These are phyloP conservation scores for Enteromius afrohamiltoni DNA, from an alignment of 2,797 vertebrate genomes.

Conservation along the genomic window DNA sequence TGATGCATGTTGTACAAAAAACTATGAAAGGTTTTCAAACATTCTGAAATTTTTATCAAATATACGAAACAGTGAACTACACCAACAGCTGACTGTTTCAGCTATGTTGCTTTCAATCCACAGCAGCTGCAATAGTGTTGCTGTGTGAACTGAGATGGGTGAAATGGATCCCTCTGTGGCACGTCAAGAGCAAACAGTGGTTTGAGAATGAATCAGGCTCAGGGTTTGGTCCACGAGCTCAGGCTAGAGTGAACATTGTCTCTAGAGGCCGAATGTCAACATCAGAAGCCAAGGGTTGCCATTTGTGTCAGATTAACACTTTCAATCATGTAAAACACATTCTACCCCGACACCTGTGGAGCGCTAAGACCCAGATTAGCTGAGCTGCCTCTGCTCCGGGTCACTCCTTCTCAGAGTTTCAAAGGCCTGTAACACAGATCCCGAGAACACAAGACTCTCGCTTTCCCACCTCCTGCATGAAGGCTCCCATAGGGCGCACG, in stretches of 20 bases:
- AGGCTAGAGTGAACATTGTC: constrained; percentile 11
- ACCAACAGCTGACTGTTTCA: not conserved
- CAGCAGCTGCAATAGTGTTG: constrained; percentile 21
- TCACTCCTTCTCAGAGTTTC: constrained; percentile 52
- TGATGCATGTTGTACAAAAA: not conserved
- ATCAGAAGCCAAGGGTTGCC: constrained; percentile 35
- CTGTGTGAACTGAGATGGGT: constrained; percentile 26
- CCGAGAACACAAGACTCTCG: constrained; percentile 41
- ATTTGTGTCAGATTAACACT: constrained; percentile 62
- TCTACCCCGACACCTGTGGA: constrained; percentile 56
- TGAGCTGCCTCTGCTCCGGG: constrained; percentile 41
- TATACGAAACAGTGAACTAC: not conserved
- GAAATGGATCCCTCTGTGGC: constrained; percentile 43
- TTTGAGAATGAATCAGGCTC: not conserved
- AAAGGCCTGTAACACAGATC: constrained; percentile 48
- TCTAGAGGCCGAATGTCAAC: constrained; percentile 48
- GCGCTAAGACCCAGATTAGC: constrained; percentile 58
- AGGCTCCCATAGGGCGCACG: constrained; percentile 40
- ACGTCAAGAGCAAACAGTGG: constrained; percentile 33
- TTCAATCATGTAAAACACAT: constrained; percentile 58
- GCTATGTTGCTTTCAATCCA: constrained; percentile 18
- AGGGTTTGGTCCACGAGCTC: not conserved
- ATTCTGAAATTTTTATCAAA: not conserved
- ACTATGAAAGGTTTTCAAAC: constrained; percentile 13
- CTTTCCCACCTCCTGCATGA: constrained; percentile 49